Conservation (phyloP, 2,113 vertebrate genomes). For the Oreotrochilus melanogaster region DNA sequence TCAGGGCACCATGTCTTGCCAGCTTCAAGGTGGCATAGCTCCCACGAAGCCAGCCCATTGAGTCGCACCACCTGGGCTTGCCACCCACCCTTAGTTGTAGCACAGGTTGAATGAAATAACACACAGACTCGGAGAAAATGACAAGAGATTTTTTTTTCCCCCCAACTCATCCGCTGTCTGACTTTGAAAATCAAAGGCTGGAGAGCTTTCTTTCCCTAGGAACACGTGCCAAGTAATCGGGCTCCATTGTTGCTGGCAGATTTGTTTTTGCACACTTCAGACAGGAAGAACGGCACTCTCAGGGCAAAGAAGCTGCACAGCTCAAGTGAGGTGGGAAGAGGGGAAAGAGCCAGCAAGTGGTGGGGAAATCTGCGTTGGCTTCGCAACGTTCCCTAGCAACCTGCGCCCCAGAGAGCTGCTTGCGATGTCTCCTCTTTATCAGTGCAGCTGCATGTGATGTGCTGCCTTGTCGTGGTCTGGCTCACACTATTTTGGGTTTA, state of each 20-base stretch:
- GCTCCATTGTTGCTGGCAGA: conserved; percentile 27
- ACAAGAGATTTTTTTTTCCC: not conserved
- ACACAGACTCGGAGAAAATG: not conserved
- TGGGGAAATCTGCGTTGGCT: not conserved
- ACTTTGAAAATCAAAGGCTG: conserved; percentile 33
- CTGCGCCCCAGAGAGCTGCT: not conserved
- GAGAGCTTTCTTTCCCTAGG: not conserved
- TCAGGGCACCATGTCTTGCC: not conserved
- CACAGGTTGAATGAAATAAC: conserved; percentile 2
- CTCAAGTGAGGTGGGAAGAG: not conserved
- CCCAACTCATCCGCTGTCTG: not conserved
- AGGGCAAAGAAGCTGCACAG: not conserved
- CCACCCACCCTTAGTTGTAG: not conserved
- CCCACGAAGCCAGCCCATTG: not conserved
- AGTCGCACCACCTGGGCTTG: not conserved
- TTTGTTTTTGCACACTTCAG: not conserved
- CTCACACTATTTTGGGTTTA: conserved; percentile 49
- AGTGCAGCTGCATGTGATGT: conserved; percentile 49
- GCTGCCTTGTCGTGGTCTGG: not conserved
- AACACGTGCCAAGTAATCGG: not conserved
- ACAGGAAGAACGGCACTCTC: not conserved
- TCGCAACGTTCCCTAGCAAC: conserved; percentile 60
- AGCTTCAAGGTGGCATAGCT: not conserved
- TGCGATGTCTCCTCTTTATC: conserved; percentile 36
- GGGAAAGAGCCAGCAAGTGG: conserved; percentile 12